Percentiles rank a stretch among this genome's conserved stretches.
phyloP scores from a whole-genome alignment of 2,797 vertebrate genomes.

The Acipenser ruthenus region DNA sequence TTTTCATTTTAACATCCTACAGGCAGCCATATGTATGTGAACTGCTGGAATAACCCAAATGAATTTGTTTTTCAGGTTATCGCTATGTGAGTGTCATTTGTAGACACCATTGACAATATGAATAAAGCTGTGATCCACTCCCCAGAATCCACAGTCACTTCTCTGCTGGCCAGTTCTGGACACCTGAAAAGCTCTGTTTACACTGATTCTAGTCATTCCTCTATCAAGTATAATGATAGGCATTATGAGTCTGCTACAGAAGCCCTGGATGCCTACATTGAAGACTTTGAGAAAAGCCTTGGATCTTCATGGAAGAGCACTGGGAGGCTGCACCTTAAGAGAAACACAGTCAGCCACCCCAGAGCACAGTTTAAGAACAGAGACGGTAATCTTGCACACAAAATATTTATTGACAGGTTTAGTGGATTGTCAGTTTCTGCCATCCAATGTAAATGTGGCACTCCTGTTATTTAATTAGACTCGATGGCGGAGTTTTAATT shows the following conservation, averaged over 20 bases:
- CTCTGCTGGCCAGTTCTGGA: slow-evolving; percentile 59
- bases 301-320: slow-evolving; percentile 21
- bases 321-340: slow-evolving; percentile 41
- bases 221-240: slow-evolving; percentile 63
- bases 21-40: too few relatives aligned
- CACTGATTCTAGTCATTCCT: slow-evolving; percentile 20
- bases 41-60: too few relatives aligned
- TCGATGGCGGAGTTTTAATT: too few relatives aligned
- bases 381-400: slow-evolving; percentile 42
- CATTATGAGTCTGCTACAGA: slow-evolving; percentile 69
- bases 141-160: slow-evolving; percentile 65
- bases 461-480: too few relatives aligned
- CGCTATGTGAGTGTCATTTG: background rate
- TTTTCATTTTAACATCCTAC: too few relatives aligned
- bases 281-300: slow-evolving; percentile 64
- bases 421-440: too few relatives aligned
- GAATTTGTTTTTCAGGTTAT: slow-evolving; percentile 8
- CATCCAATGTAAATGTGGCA: background rate
- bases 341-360: slow-evolving; percentile 6
- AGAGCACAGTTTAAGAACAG: slow-evolving; percentile 37
- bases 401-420: background rate
- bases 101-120: slow-evolving; percentile 35
- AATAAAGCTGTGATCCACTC: slow-evolving; percentile 39
- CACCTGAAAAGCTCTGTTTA: slow-evolving; percentile 37
- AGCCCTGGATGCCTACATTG: slow-evolving; percentile 78